Evolutionary conservation across 2,113 vertebrate genomes (phyloP), one percentile per base, ranked within the genome.

Genomic region (Rhipidura dahli): DNA sequence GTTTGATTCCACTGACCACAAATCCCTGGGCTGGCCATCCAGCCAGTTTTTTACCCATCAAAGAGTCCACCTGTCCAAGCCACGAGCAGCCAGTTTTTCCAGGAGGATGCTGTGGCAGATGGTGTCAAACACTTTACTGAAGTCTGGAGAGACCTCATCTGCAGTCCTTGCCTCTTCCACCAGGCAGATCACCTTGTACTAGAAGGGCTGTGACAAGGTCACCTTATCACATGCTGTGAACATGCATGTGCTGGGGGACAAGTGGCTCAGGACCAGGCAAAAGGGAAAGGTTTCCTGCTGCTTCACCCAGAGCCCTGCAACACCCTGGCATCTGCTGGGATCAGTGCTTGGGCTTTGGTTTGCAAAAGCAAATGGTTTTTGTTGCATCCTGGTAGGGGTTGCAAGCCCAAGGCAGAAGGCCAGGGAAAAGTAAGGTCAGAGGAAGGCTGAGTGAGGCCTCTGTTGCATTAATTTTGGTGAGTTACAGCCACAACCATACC

Each of bases 301-400:
- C n/a, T 77, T 40, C 24, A 8, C 18, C 13, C 3, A 1, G 11
- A 60, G 30, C 33, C 21, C 33, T 35, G 13, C 30, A 70, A 20
- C 8, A 10, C 23, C 0, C 5, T 3, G 1, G 7, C 0, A 0
- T 26, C 9, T 54, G 45, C 47, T 87, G n/a, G 20, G 33, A 23
- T 80, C 63, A 33, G 65, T 16, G 35, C 35, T 27, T 18, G 17
- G 11, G n/a, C 22, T 68, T 59, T 0, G 1, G 13, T 40, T 66
- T 75, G 50, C 13, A 90, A 87, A 78, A 65, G 40, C 22, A 27
- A 5, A 37, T 24, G 17, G 18, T 28, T 90, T 86, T 59, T 45
- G 9, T 72, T 56, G 37, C 5, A 15, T 37, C 13, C 20, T 0
- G 0, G 15, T n/a, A 40, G 14, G 11, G 9, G 4, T 13, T 45